Base-by-base conservation (phyloP, 2,888 invertebrate genomes). In the Augiades crinisus region DNA sequence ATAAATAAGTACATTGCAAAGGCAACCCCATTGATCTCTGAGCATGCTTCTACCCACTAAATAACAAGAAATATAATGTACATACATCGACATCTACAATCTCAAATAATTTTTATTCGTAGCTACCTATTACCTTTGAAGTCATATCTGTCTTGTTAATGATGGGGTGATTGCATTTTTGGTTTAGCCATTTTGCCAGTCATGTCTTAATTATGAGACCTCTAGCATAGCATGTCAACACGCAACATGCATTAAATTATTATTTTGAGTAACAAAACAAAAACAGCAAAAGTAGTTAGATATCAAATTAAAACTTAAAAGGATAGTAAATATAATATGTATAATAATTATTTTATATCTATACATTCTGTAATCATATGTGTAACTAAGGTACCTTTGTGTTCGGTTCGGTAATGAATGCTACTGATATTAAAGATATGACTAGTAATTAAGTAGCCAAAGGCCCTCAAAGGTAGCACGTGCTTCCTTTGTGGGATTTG, bases 241-340 rank as follows among this genome's bases (percentile, higher is more conserved):
- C 82, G 75, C 80, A 78, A 76, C 79, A 82, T 80, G 81, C 80
- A 72, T 76, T 72, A 72, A 61, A 70, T 71, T 63, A 66, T 65
- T 70, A 62, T 75, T 76, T 78, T 71, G 70, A 75, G 62, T 72
- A 79, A 70, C 67, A 70, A 60, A 75, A 70, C 62, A 31, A 47
- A 47, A 47, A 38, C 30, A 31, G 47, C 38, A 47, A 47, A 47
- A 31, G 38, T 47, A 47, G 31, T 47, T 12, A 21, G 31, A 31
- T 44, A 44, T 44, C 43, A 44, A 44, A 44, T 44, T 7, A 44
- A 41, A 44, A 5, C 31, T 21, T 33, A 33, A 47, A 47, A 36
- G 38, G 31, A 38, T 21, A 47, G 30, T 14, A 27, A 38, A 38
- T 47, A 38, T 30, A 40, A 40, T 40, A 24, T 40, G 21, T 27